Percentiles rank a stretch among this genome's conserved stretches.
Evolutionary conservation across 2,888 invertebrate species (phyloP).

Genomic region (Diplolepis rosae): DNA sequence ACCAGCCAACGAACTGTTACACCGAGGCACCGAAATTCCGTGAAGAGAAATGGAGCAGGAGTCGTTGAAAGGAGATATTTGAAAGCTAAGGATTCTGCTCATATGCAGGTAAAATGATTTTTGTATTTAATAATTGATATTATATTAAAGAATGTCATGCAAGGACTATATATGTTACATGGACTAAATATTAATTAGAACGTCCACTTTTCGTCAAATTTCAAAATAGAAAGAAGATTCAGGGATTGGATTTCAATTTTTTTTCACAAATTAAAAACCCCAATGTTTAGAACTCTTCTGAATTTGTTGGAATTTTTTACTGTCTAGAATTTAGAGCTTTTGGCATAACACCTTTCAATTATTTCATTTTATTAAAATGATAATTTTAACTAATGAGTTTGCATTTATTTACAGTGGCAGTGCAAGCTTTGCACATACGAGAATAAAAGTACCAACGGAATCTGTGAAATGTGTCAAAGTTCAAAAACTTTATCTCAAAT

Average conservation of each 20-base stretch:
- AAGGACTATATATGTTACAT: too few relatives aligned
- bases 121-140: not conserved
- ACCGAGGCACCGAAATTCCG: slow-evolving; percentile 69
- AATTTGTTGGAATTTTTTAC: too few relatives aligned
- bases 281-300: too few relatives aligned
- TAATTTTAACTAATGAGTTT: not conserved
- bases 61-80: slow-evolving; percentile 62
- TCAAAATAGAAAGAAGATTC: too few relatives aligned
- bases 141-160: too few relatives aligned
- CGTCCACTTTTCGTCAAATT: too few relatives aligned
- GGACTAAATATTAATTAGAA: too few relatives aligned
- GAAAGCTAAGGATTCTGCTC: slow-evolving; percentile 61
- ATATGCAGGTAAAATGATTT: slow-evolving; percentile 59
- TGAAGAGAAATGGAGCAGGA: slow-evolving; percentile 65
- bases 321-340: too few relatives aligned
- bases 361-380: not conserved
- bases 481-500: slow-evolving; percentile 73
- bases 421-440: slow-evolving; percentile 88
- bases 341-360: too few relatives aligned
- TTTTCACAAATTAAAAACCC: too few relatives aligned
- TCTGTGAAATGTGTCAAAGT: slow-evolving; percentile 87
- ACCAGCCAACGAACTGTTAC: slow-evolving; percentile 66
- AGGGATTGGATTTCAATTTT: too few relatives aligned
- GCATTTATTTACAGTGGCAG: slow-evolving; percentile 77
- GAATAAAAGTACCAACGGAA: slow-evolving; percentile 79